phyloP scores from a whole-genome alignment of 2,797 vertebrate genomes.

The Aldrovandia affinis region DNA sequence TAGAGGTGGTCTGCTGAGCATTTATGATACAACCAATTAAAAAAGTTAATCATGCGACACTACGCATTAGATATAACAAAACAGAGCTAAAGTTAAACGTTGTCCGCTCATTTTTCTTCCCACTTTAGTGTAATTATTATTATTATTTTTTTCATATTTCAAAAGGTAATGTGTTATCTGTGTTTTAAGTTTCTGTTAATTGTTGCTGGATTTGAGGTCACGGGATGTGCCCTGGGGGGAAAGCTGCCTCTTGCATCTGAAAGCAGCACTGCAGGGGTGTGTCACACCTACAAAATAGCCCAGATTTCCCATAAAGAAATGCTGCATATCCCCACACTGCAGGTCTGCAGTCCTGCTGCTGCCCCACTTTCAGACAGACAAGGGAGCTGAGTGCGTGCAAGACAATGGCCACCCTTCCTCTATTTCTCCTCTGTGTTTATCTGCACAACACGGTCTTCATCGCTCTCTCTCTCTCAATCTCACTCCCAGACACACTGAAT shows the following conservation, averaged over 20 bases:
- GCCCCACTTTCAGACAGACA: constrained; percentile 24
- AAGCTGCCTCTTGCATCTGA: not conserved
- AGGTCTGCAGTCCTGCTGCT: not conserved
- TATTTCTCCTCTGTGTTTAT: not conserved
- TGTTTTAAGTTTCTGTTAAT: not conserved
- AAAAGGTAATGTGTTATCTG: too few relatives aligned
- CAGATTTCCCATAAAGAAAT: not conserved
- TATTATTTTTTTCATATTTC: too few relatives aligned
- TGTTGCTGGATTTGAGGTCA: not conserved
- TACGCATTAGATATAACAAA: not conserved
- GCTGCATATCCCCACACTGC: not conserved
- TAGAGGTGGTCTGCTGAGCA: not conserved
- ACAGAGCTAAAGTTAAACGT: too few relatives aligned
- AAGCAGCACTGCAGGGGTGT: not conserved
- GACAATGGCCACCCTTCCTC: not conserved
- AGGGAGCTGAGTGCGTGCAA: not conserved
- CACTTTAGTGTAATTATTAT: not conserved
- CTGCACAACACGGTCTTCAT: not conserved
- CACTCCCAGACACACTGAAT: too few relatives aligned
- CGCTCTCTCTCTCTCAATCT: not conserved
- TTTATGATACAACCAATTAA: not conserved
- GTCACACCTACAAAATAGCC: not conserved
- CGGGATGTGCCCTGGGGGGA: too few relatives aligned
- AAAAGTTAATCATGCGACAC: not conserved
- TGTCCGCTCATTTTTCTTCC: not conserved